Evolutionary conservation across 2,888 invertebrate species (phyloP), one percentile per base, ranked within the genome.

Genomic region (Penaeus monodon): DNA sequence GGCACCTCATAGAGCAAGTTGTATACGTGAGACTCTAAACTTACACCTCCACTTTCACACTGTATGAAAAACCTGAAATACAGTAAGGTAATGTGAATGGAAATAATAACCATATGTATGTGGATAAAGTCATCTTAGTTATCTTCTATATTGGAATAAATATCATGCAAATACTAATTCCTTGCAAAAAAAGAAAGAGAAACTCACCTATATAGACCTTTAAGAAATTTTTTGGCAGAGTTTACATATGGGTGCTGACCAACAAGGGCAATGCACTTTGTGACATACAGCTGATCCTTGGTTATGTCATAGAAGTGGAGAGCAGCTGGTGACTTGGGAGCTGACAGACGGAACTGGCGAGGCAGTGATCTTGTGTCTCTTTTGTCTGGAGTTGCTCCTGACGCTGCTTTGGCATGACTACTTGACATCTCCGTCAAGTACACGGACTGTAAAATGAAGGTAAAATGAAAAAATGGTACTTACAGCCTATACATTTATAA

Each of bases 1-100:
- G 96, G 96, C 86, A 99, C 97, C 94, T 99, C 98, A 93, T 98
- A 97, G 81, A 99, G 94, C 90, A 99, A 94, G 93, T 98, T 98
- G 93, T 97, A 98, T 29, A 91, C 90, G 63, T 90, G 88, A 1
- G 90, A 88, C 86, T 90, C 90, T 66, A 90, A 78, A 70, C 88
- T 89, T 66, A 90, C 85, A 7, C 84, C 94, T 93, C 96, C 96
- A 93, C 96, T 96, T 65, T 90, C 90, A 85, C 90, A 90, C 79
- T 85, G 83, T 27, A 85, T 84, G 70, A 90, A 90, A 49, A 90
- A 84, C 77, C 90, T 90, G 88, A 7, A 66, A 79, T 14, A 63
- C 22, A 63, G 91, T 3, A 91, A 91, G 78, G 44, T 44, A 81
- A 38, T 74, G n/a, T 82, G n/a, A 77, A 79, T 77, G 73, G 44